phyloP scores from a whole-genome alignment of 2,113 vertebrate species.

The Dicaeum eximium region DNA sequence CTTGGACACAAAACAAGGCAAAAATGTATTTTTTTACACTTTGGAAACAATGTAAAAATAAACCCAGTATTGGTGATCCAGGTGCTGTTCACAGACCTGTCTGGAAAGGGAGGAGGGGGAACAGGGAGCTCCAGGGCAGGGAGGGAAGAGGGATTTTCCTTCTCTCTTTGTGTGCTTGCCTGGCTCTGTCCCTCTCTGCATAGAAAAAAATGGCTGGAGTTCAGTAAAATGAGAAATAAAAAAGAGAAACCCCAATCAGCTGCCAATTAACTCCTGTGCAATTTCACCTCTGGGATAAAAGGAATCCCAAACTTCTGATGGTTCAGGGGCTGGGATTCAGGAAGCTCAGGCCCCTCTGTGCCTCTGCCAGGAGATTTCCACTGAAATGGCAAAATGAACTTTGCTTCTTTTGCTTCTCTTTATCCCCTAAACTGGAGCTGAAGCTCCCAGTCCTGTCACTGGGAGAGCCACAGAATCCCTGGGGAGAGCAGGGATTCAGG shows the following conservation, averaged over 20 bases:
- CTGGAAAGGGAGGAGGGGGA: neutral
- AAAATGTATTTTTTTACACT: slow-evolving; percentile 8
- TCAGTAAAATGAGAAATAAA: neutral
- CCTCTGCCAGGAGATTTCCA: neutral
- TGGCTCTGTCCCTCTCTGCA: neutral
- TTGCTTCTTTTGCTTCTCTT: neutral
- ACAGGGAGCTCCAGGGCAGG: neutral
- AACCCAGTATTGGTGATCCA: neutral
- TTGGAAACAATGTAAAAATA: neutral
- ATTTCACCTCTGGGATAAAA: neutral
- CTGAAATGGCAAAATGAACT: neutral
- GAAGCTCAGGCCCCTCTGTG: neutral
- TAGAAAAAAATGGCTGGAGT: neutral
- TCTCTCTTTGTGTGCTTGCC: neutral
- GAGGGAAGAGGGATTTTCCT: neutral
- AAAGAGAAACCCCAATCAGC: neutral
- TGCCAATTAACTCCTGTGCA: neutral
- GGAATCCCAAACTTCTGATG: neutral
- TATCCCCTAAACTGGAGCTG: neutral
- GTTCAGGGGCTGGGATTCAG: neutral
- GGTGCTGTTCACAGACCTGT: neutral
- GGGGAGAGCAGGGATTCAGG: neutral
- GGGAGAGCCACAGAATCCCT: too few species aligned
- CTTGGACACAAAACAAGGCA: neutral
- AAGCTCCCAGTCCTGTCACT: neutral